Base-by-base conservation (phyloP, 2,797 vertebrate species). In the Sebastes vulpes region DNA sequence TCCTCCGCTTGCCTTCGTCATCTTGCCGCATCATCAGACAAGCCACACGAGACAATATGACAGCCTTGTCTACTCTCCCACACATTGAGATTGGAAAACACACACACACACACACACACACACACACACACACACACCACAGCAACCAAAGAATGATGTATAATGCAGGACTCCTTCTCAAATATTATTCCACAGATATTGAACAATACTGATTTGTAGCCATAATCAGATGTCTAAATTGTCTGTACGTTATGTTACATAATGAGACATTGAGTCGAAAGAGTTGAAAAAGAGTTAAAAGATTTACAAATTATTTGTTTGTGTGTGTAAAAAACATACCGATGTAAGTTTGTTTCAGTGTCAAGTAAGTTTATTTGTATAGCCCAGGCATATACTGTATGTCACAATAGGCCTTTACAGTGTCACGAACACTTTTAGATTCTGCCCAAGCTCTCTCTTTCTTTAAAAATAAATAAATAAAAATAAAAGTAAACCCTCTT, bases 21-120 rank as follows among this genome's bases (percentile, higher is more conserved):
- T 38, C 32, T 38, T 57, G 16, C 60, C 9, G 14, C 38, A 9
- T 63, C 29, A 79, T 71, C 65, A 75, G 57, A 72, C 58, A 77
- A 79, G 2, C 20, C 52, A 65, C 28, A 25, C 0, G 2, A 77
- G 65, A 86, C 60, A 57, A 50, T 50, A n/a, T 74, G 60, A 67
- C 38, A 46, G 38, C 48, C 23, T 73, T 21, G 52, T 68, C 58
- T 48, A 48, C 26, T 73, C 28, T 59, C 3, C 9, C n/a, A 61
- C 42, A 58, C 23, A 29, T 54, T 65, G 18, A 53, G 18, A 32
- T 20, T 35, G 11, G 31, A 23, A 35, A 3, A 59, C 38, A 23
- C 25, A 31, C 32, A 66, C 35, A 54, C 23, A 42, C 38, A 42
- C 38, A 38, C 35, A 42, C 14, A 42, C 14, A 16, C 38, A 16